Percentiles rank a stretch among this genome's conserved stretches.
phyloP scores from a whole-genome alignment of 2,797 vertebrate genomes.

The Nannoperca australis region DNA sequence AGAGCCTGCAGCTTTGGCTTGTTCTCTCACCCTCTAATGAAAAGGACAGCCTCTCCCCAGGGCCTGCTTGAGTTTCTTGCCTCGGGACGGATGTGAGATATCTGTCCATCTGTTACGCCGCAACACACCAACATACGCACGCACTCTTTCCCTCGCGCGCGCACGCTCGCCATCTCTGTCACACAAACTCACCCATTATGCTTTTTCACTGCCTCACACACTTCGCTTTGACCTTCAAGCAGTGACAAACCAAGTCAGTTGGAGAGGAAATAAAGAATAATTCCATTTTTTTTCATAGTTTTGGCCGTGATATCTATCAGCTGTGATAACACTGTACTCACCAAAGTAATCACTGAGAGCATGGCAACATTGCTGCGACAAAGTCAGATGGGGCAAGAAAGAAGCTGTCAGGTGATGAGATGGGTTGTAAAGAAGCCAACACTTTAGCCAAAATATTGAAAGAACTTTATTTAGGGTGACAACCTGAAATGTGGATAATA shows the following conservation, averaged over 20 bases:
- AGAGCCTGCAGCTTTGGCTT: slow-evolving; percentile 77
- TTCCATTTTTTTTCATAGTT: background rate
- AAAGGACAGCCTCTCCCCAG: slow-evolving; percentile 83
- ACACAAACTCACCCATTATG: slow-evolving; percentile 11
- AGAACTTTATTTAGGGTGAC: background rate
- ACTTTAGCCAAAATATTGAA: background rate
- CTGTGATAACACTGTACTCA: background rate
- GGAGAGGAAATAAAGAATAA: background rate
- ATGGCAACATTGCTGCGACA: background rate
- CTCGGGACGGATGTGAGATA: slow-evolving; percentile 80
- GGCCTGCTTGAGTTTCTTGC: slow-evolving; percentile 85
- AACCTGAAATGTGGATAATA: background rate
- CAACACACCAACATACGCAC: slow-evolving; percentile 51
- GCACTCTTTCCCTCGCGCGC: slow-evolving; percentile 3
- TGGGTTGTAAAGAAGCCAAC: background rate
- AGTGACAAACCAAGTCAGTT: slow-evolving; percentile 26
- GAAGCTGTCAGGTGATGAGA: slow-evolving; percentile 1
- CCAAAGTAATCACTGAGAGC: slow-evolving; percentile 5
- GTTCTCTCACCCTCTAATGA: slow-evolving; percentile 81
- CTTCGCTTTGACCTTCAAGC: slow-evolving; percentile 48
- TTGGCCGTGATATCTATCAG: background rate
- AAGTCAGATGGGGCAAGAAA: background rate
- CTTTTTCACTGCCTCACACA: slow-evolving; percentile 22
- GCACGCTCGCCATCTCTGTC: slow-evolving; percentile 10
- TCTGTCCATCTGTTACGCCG: slow-evolving; percentile 84